Percentiles rank a stretch among this genome's conserved stretches.
phyloP scores from a whole-genome alignment of 1,140 invertebrate species.

The Propsilocerus akamusi region DNA sequence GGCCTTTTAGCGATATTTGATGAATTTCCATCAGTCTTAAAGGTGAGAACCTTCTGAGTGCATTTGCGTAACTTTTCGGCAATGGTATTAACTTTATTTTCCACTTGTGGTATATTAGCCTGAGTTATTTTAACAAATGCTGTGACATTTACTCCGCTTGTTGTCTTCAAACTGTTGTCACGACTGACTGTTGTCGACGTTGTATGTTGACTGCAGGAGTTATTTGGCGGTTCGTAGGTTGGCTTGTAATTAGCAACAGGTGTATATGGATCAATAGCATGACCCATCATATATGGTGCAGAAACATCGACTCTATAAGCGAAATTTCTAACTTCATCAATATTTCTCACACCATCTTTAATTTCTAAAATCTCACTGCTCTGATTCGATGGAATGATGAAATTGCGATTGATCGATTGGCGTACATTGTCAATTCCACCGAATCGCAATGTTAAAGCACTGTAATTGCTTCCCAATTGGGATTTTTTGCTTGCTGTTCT shows the following conservation, averaged over 20 bases:
- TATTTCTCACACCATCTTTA: not conserved
- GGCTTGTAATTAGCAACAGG: no score
- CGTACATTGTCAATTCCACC: slow-evolving; percentile 17
- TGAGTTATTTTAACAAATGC: no score
- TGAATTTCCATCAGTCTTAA: slow-evolving; percentile 4
- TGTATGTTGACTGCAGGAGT: not conserved
- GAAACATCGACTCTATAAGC: not conserved
- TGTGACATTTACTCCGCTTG: no score
- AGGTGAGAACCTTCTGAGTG: not conserved
- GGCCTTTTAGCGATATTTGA: slow-evolving; percentile 16
- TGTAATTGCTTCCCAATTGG: slow-evolving; percentile 13
- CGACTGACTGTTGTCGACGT: not conserved
- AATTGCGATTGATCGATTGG: slow-evolving; percentile 16
- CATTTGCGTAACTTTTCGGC: slow-evolving; percentile 5
- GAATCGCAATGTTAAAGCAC: slow-evolving; percentile 14
- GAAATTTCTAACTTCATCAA: slow-evolving; percentile 2
- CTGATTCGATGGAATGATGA: not conserved
- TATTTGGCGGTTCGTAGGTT: not conserved
- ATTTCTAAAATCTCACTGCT: not conserved
- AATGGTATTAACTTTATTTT: not conserved
- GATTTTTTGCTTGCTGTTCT: slow-evolving; percentile 13
- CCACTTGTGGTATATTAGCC: slow-evolving; percentile 12
- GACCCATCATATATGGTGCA: not conserved
- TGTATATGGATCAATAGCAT: not conserved
- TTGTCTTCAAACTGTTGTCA: not conserved